Percentiles rank a stretch among this genome's conserved stretches.
These are phyloP conservation scores for Lithophane socia DNA, from an alignment of 2,888 invertebrate genomes.

Conservation along the genomic window DNA sequence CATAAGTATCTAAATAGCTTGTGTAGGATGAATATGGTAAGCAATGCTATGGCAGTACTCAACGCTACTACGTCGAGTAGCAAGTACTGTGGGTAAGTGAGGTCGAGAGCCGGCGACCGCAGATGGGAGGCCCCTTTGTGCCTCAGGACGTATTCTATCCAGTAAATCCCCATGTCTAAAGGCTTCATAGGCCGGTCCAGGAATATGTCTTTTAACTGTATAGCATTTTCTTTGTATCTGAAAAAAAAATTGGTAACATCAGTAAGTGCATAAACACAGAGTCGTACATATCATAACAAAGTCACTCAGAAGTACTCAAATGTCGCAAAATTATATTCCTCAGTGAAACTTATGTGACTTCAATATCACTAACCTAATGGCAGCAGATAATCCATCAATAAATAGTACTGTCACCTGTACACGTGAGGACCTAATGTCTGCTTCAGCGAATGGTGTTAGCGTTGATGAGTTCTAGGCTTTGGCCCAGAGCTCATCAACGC, in stretches of 20 bases:
- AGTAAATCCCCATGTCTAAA: slow-evolving; percentile 91
- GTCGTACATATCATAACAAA: neutral
- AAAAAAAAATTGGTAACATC: slow-evolving; percentile 55
- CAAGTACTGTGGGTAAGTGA: slow-evolving; percentile 86
- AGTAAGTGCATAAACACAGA: slow-evolving; percentile 9
- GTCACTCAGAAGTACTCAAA: neutral
- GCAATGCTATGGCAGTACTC: slow-evolving; percentile 75
- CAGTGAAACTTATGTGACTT: slow-evolving; percentile 1
- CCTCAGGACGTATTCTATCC: slow-evolving; percentile 92
- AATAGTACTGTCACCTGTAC: neutral
- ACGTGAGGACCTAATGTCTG: neutral
- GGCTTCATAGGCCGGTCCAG: slow-evolving; percentile 90
- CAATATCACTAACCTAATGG: neutral
- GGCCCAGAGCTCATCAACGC: too few relatives aligned
- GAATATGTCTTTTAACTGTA: slow-evolving; percentile 87
- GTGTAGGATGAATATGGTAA: slow-evolving; percentile 81
- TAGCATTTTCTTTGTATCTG: slow-evolving; percentile 89
- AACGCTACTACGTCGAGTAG: slow-evolving; percentile 83
- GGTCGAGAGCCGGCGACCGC: slow-evolving; percentile 87
- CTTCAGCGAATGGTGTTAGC: neutral
- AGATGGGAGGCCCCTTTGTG: slow-evolving; percentile 90
- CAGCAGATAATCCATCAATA: neutral
- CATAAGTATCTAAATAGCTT: slow-evolving; percentile 83
- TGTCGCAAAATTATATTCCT: neutral
- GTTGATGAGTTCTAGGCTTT: neutral